phyloP scores from a whole-genome alignment of 2,888 invertebrate species.

The Andrena trimmerana region DNA sequence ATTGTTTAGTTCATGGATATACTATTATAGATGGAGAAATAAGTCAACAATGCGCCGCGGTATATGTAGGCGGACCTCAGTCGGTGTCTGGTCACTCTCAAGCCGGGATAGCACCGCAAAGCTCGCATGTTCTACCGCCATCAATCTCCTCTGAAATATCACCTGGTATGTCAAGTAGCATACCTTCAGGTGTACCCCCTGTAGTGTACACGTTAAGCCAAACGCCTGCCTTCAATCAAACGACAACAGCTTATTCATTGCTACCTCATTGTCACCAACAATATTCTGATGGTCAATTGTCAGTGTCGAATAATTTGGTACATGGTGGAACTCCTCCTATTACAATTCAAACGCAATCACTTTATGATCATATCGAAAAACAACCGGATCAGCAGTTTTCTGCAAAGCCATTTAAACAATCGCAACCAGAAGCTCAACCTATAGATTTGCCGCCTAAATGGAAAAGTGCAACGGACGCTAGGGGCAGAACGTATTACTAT shows the following conservation, averaged over 20 bases:
- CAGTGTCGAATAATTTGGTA: conserved; percentile 72
- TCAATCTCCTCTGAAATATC: conserved; percentile 71
- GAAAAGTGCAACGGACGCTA: conserved; percentile 93
- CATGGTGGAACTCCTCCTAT: conserved; percentile 75
- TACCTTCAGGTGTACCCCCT: conserved; percentile 70
- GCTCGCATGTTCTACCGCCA: conserved; percentile 71
- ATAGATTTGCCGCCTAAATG: conserved; percentile 93
- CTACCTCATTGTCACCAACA: conserved; percentile 71
- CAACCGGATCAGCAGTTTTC: conserved; percentile 68
- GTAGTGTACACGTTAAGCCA: conserved; percentile 73
- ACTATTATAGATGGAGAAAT: conserved; percentile 72
- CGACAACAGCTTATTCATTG: conserved; percentile 68
- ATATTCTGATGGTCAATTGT: conserved; percentile 69
- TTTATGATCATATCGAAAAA: conserved; percentile 67
- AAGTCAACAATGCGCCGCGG: conserved; percentile 76
- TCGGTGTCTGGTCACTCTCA: conserved; percentile 62
- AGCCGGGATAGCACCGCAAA: conserved; percentile 59
- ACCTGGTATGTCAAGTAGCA: conserved; percentile 63
- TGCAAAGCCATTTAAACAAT: conserved; percentile 54
- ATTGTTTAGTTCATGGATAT: not conserved
- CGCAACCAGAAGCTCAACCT: conserved; percentile 77
- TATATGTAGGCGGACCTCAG: conserved; percentile 74
- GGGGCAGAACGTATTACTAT: conserved; percentile 96
- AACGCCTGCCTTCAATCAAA: conserved; percentile 70
- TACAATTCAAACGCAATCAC: conserved; percentile 66